A percentile compares a stretch with the other conserved stretches of the same genome.
Conservation (phyloP, 2,888 invertebrate species). For the Norana najaformis region DNA sequence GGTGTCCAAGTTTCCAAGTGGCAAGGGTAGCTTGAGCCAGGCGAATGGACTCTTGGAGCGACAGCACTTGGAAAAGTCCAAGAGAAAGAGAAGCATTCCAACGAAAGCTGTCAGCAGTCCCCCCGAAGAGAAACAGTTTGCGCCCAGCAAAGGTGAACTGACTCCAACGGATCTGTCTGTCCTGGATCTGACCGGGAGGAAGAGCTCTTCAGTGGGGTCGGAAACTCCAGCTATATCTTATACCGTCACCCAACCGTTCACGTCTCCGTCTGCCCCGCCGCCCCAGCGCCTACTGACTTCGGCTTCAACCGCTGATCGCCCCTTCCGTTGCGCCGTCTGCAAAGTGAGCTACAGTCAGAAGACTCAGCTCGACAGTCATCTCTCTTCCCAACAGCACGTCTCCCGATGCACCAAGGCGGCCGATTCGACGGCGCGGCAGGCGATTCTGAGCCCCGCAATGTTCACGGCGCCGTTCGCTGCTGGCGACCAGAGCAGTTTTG, state of each 20-base stretch:
- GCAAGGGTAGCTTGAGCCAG: conserved; percentile 83
- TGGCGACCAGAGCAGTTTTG: neutral
- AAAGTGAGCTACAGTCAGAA: conserved; percentile 18
- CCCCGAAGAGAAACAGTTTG: neutral
- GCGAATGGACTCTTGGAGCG: conserved; percentile 83
- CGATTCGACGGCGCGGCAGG: neutral
- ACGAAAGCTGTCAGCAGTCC: neutral
- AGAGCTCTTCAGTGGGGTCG: neutral
- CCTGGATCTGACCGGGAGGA: neutral
- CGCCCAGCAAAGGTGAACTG: neutral
- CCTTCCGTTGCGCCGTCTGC: conserved; percentile 18
- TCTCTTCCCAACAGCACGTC: conserved; percentile 7
- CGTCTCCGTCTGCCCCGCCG: neutral
- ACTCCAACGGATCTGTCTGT: neutral
- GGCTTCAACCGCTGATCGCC: neutral
- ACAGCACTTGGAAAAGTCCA: neutral
- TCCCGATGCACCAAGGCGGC: neutral
- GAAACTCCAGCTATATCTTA: neutral
- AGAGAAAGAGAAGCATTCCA: conserved; percentile 1
- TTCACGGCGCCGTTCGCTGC: neutral
- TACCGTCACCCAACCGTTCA: neutral
- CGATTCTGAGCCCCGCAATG: neutral
- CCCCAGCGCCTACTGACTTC: neutral
- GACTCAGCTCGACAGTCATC: neutral
- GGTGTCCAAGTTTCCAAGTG: conserved; percentile 90